Evolutionary conservation across 2,888 invertebrate species (phyloP).

Genomic region (Anthophora plumipes): DNA sequence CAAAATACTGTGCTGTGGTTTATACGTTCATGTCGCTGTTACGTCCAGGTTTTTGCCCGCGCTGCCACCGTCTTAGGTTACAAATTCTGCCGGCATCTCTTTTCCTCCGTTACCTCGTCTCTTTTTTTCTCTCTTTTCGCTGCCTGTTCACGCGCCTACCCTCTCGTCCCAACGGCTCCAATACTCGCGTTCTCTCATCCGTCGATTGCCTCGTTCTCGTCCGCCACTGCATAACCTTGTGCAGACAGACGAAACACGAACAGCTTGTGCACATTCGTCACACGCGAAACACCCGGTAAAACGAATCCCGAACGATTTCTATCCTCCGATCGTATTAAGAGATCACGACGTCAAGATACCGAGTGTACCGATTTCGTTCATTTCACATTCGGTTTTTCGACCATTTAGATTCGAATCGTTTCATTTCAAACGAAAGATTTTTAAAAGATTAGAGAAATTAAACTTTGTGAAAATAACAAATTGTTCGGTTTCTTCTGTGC

Average conservation of each 20-base stretch:
- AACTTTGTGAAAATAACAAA: background rate
- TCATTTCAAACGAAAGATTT: too few species aligned
- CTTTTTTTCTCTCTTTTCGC: slow-evolving; percentile 1
- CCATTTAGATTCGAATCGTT: too few species aligned
- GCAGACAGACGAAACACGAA: background rate
- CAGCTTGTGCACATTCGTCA: background rate
- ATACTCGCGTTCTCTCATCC: background rate
- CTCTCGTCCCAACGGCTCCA: background rate
- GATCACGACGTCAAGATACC: too few species aligned
- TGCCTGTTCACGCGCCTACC: slow-evolving; percentile 1
- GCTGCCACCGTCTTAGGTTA: slow-evolving; percentile 56
- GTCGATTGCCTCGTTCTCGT: background rate
- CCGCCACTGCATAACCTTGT: background rate
- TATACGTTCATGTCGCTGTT: slow-evolving; percentile 34
- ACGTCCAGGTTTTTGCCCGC: slow-evolving; percentile 27
- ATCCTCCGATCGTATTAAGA: too few species aligned
- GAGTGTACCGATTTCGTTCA: too few species aligned
- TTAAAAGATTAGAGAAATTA: too few species aligned
- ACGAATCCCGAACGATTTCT: too few species aligned
- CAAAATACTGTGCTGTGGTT: slow-evolving; percentile 53
- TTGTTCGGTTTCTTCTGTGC: slow-evolving; percentile 8
- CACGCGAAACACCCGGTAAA: too few species aligned
- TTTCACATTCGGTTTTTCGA: too few species aligned
- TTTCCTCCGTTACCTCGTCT: background rate
- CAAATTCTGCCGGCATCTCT: slow-evolving; percentile 48